Percentiles rank a stretch among this genome's conserved stretches.
These are phyloP conservation scores for Tragelaphus scriptus DNA, from an alignment of 2,113 vertebrate species.

Conservation along the genomic window DNA sequence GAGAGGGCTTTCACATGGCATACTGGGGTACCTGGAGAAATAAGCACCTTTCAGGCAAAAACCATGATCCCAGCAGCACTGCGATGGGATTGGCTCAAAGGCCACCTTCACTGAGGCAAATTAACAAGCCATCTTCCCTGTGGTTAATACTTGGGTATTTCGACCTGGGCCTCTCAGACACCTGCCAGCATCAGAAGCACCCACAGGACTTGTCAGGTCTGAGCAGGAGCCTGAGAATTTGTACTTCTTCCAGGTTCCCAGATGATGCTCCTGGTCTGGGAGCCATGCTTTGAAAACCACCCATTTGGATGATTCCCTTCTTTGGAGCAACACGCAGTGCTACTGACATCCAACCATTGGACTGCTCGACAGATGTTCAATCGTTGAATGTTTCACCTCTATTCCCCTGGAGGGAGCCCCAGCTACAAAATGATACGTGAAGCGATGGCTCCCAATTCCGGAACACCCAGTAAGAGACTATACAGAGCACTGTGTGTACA, in stretches of 20 bases:
- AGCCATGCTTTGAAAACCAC: not conserved
- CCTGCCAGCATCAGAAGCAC: not conserved
- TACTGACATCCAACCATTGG: accelerated
- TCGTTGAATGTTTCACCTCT: not conserved
- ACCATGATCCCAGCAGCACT: not conserved
- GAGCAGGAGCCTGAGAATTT: not conserved
- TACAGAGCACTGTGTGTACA: accelerated
- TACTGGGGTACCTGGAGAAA: not conserved
- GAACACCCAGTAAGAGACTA: not conserved
- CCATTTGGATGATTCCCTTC: not conserved
- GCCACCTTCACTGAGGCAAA: accelerated
- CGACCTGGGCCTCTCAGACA: not conserved
- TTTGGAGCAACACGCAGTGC: accelerated
- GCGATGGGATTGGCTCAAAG: not conserved
- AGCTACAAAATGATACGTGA: accelerated
- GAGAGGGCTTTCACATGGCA: not conserved
- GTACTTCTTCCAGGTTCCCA: not conserved
- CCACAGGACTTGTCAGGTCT: not conserved
- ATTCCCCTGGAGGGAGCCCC: not conserved
- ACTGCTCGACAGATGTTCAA: not conserved
- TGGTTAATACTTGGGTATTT: accelerated
- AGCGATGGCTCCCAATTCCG: accelerated
- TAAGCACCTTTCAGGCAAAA: not conserved
- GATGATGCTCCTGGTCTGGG: not conserved
- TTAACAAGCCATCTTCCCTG: not conserved